Evolutionary conservation across 2,888 invertebrate species (phyloP).

Genomic region (Timandra comae): DNA sequence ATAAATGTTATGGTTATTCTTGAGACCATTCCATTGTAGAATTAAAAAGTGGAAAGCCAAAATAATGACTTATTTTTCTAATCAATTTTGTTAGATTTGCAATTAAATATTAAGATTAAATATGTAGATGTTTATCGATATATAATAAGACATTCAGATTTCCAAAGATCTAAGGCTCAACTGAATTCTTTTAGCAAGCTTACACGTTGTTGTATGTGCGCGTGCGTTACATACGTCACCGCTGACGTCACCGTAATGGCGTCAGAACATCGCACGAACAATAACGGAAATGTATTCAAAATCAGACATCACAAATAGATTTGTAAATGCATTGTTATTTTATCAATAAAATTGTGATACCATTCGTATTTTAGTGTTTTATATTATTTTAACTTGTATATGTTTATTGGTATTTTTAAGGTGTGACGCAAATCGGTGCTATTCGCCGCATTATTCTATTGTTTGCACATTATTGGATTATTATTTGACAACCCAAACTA

Average conservation of each 20-base stretch:
- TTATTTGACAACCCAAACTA: too few relatives aligned
- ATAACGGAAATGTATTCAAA: conserved; percentile 16
- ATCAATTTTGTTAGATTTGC: conserved; percentile 72
- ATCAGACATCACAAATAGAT: conserved; percentile 22
- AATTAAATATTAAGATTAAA: conserved; percentile 60
- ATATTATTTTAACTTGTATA: conserved; percentile 22
- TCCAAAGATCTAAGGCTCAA: conserved; percentile 74
- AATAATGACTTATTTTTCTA: conserved; percentile 76
- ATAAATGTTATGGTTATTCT: conserved; percentile 55
- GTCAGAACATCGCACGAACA: conserved; percentile 7
- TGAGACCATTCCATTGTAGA: conserved; percentile 72
- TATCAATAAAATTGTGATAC: conserved; percentile 43
- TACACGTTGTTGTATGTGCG: conserved; percentile 30
- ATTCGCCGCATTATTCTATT: conserved; percentile 25
- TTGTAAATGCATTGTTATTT: conserved; percentile 24
- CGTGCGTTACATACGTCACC: too few relatives aligned
- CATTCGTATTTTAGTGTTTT: conserved; percentile 34
- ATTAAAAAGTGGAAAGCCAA: conserved; percentile 71
- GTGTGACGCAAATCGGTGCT: conserved; percentile 9
- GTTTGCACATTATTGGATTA: conserved; percentile 17
- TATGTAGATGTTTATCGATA: conserved; percentile 69
- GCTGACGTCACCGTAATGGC: too few relatives aligned
- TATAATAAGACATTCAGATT: conserved; percentile 66
- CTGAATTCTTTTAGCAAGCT: conserved; percentile 60
- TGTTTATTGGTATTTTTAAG: conserved; percentile 11